These are phyloP conservation scores for Dasysyrphus albostriatus DNA, from an alignment of 2,888 invertebrate genomes.

Conservation along the genomic window DNA sequence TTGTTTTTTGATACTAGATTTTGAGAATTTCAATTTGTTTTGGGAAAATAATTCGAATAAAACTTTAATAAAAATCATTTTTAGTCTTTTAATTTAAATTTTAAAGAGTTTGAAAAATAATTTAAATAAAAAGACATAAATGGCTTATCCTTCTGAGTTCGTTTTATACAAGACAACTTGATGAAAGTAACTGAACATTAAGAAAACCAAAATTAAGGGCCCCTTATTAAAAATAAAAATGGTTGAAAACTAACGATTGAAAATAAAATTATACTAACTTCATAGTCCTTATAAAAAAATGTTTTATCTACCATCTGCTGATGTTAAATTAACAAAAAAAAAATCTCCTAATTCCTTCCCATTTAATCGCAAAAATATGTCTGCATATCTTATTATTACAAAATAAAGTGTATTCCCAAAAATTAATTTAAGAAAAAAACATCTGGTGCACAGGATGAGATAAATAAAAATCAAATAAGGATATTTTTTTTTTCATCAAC, in stretches of 20 bases:
- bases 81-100: no score
- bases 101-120: no score
- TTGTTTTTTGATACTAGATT: no score
- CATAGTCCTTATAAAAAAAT: background rate
- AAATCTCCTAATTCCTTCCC: background rate
- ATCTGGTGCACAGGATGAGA: slow-evolving; percentile 10
- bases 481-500: background rate
- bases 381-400: no score
- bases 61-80: no score
- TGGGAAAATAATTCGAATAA: no score
- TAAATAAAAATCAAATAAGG: slow-evolving; percentile 15
- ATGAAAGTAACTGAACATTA: no score
- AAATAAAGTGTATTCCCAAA: background rate
- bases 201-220: no score
- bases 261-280: background rate
- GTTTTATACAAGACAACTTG: no score
- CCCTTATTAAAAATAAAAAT: background rate
- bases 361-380: background rate
- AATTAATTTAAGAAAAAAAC: background rate
- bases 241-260: background rate
- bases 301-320: background rate
- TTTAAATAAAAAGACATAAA: no score
- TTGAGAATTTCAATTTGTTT: no score
- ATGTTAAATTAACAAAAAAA: background rate
- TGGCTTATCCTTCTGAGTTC: no score